Percentiles rank a stretch among this genome's conserved stretches.
These are phyloP conservation scores for Carterocephalus palaemon DNA, from an alignment of 2,888 invertebrate genomes.

Conservation along the genomic window DNA sequence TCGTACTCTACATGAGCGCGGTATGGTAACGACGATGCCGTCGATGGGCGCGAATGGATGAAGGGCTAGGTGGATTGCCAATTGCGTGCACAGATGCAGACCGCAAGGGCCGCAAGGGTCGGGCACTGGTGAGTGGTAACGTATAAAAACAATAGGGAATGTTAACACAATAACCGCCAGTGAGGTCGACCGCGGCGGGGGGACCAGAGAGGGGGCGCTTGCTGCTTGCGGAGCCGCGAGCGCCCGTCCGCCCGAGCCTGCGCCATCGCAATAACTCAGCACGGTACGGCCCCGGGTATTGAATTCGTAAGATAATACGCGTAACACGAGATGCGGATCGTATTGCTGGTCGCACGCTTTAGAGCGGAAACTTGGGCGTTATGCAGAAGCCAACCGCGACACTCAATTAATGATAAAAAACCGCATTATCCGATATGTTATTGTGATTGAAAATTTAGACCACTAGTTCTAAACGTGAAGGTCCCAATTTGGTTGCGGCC, in stretches of 20 bases:
- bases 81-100: conserved; percentile 25
- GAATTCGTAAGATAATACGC: conserved; percentile 59
- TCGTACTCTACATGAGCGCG: conserved; percentile 4
- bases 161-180: conserved; percentile 79
- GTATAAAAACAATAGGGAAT: conserved; percentile 54
- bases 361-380: conserved; percentile 57
- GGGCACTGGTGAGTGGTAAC: conserved; percentile 26
- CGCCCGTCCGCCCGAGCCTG: conserved; percentile 49
- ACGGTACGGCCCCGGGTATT: conserved; percentile 48
- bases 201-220: conserved; percentile 58
- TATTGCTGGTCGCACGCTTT: conserved; percentile 60
- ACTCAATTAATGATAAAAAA: conserved; percentile 28
- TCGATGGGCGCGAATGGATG: conserved; percentile 9
- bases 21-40: conserved; percentile 9
- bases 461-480: no score
- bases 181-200: conserved; percentile 68
- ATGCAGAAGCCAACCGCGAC: conserved; percentile 32
- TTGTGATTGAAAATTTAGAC: no score
- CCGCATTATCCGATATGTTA: no score
- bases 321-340: conserved; percentile 59
- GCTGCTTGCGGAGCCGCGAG: conserved; percentile 34
- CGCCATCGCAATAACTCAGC: conserved; percentile 61
- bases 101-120: conserved; percentile 23
- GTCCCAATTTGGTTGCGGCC: no score
- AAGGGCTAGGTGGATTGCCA: conserved; percentile 20